Conservation (phyloP, 2,888 invertebrate genomes). For the Caenorhabditis uteleia region DNA sequence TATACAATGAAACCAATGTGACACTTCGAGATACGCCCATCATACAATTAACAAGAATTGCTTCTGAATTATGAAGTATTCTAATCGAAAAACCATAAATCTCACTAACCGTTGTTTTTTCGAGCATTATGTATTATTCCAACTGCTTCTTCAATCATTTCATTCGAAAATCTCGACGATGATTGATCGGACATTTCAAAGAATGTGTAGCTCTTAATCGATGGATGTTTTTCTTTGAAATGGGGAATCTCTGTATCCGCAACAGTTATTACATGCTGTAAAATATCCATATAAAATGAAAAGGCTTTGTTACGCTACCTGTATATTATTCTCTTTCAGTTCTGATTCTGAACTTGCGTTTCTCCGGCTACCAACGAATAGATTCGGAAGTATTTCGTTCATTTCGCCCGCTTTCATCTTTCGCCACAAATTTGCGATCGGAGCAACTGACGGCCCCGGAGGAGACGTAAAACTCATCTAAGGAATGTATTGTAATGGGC, state of each 20-base stretch:
- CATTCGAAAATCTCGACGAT: conserved; percentile 12
- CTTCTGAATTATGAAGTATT: conserved; percentile 40
- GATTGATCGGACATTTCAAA: conserved; percentile 27
- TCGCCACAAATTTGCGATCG: no score
- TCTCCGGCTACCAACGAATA: conserved; percentile 15
- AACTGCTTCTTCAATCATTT: conserved; percentile 19
- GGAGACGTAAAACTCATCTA: no score
- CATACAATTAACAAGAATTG: conserved; percentile 64
- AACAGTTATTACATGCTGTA: not conserved
- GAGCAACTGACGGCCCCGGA: no score
- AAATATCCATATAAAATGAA: not conserved
- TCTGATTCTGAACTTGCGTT: conserved; percentile 18
- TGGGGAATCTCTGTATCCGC: not conserved
- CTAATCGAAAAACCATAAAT: no score
- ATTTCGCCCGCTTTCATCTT: conserved; percentile 4
- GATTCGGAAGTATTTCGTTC: conserved; percentile 28
- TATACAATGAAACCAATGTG: conserved; percentile 58
- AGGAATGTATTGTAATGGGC: no score
- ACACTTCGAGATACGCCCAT: conserved; percentile 61
- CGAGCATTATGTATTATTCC: conserved; percentile 21
- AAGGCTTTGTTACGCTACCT: not conserved
- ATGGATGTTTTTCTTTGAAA: conserved; percentile 6
- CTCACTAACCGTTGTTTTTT: conserved; percentile 5
- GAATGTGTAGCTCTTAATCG: conserved; percentile 13
- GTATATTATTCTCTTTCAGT: conserved; percentile 12